A percentile compares a stretch with the other conserved stretches of the same genome.
phyloP scores from a whole-genome alignment of 2,888 invertebrate species.

The Uloborus plumipes region DNA sequence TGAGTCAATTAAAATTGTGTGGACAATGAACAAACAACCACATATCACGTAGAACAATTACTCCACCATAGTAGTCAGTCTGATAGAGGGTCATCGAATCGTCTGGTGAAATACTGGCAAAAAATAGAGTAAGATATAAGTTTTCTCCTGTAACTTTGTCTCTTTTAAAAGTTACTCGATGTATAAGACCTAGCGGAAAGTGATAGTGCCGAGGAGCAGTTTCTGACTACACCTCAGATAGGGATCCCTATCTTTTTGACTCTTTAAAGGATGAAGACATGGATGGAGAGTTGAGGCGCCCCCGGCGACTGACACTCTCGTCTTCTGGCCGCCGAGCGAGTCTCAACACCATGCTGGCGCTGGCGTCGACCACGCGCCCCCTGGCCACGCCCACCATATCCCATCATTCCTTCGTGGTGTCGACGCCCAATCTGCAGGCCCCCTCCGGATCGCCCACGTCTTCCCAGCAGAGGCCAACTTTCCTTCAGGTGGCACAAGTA shows the following conservation, averaged over 20 bases:
- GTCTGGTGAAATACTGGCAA: too few relatives aligned
- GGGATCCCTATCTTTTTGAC: background rate
- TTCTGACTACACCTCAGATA: too few relatives aligned
- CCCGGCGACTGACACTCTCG: slow-evolving; percentile 68
- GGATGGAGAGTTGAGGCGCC: slow-evolving; percentile 70
- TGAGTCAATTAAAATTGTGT: too few relatives aligned
- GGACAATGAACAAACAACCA: too few relatives aligned
- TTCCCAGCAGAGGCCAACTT: slow-evolving; percentile 24
- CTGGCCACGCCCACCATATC: slow-evolving; percentile 59
- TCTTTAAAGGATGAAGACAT: slow-evolving; percentile 70
- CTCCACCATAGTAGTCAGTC: too few relatives aligned
- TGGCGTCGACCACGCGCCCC: slow-evolving; percentile 53
- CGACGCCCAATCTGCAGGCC: slow-evolving; percentile 49
- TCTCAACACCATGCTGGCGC: slow-evolving; percentile 40
- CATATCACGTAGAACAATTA: too few relatives aligned
- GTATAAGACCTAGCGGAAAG: too few relatives aligned
- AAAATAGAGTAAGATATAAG: too few relatives aligned
- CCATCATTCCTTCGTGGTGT: slow-evolving; percentile 55
- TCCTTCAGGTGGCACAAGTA: slow-evolving; percentile 51
- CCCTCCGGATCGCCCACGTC: slow-evolving; percentile 30
- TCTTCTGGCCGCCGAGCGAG: slow-evolving; percentile 57
- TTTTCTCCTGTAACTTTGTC: too few relatives aligned
- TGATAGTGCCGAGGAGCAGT: too few relatives aligned
- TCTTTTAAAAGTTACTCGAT: too few relatives aligned
- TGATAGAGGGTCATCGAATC: too few relatives aligned